Percentiles rank a stretch among this genome's conserved stretches.
Conservation (phyloP, 2,797 vertebrate species). For the Pelobates cultripes region DNA sequence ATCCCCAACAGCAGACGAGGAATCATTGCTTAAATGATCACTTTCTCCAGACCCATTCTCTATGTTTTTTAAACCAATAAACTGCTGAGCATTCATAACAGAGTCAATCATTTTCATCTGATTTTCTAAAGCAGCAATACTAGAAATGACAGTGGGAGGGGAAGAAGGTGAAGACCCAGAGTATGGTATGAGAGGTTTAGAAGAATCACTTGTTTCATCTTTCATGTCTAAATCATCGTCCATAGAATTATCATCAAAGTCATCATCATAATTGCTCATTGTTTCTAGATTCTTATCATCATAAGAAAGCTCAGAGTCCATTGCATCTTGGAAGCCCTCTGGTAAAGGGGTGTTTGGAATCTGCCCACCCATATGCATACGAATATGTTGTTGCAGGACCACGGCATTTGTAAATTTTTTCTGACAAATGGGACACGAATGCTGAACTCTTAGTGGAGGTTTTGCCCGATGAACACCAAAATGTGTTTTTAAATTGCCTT, state of each 20-base stretch:
- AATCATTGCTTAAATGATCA: constrained; percentile 90
- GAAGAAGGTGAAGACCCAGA: constrained; percentile 84
- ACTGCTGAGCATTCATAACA: constrained; percentile 84
- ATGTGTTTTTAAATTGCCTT: constrained; percentile 99
- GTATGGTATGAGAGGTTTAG: constrained; percentile 79
- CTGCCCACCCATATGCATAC: constrained; percentile 99
- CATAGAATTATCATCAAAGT: constrained; percentile 92
- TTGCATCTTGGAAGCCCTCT: constrained; percentile 87
- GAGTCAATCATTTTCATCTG: constrained; percentile 99
- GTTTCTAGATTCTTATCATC: constrained; percentile 90
- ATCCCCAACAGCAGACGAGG: constrained; percentile 84
- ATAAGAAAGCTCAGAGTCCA: constrained; percentile 89
- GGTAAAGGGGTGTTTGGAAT: constrained; percentile 94
- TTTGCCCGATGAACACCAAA: constrained; percentile 98
- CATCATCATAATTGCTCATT: constrained; percentile 91
- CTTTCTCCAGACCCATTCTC: constrained; percentile 88
- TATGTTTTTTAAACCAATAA: constrained; percentile 78
- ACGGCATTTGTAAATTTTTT: constrained; percentile 99
- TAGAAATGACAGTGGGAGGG: constrained; percentile 92
- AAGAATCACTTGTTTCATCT: constrained; percentile 78
- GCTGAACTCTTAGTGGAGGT: constrained; percentile 95
- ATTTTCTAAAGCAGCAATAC: constrained; percentile 96
- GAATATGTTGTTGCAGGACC: constrained; percentile 97
- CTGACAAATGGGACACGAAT: constrained; percentile 99
- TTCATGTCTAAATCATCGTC: constrained; percentile 88